Evolutionary conservation across 2,888 invertebrate species (phyloP).

Genomic region (Drepana falcataria): DNA sequence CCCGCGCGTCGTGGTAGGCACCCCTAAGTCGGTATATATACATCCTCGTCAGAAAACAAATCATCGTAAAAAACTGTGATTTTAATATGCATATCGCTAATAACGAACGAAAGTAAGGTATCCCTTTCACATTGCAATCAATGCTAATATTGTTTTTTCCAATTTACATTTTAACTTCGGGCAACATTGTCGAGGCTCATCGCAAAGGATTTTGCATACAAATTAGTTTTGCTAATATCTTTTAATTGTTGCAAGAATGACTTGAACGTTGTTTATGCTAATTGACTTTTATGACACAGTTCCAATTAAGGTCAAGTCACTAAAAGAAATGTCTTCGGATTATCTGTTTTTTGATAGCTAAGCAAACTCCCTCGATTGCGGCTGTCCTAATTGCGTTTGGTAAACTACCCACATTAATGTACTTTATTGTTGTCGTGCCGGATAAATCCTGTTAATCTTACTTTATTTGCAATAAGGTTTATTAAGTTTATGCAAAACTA

Average conservation of each 20-base stretch:
- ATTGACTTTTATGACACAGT: background rate
- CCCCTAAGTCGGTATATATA: no score
- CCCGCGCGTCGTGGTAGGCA: no score
- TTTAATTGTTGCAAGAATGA: slow-evolving; percentile 1
- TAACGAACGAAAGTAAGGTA: no score
- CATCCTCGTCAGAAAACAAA: no score
- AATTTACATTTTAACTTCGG: background rate
- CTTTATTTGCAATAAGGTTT: no score
- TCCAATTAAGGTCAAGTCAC: background rate
- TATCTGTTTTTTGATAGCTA: background rate
- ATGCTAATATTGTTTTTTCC: background rate
- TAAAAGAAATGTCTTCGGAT: background rate
- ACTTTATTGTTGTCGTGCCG: no score
- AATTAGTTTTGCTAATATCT: slow-evolving; percentile 2
- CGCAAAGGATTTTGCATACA: slow-evolving; percentile 2
- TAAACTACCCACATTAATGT: background rate
- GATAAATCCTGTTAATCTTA: no score
- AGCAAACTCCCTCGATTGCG: background rate
- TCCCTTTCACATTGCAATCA: background rate
- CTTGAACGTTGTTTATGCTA: slow-evolving; percentile 1
- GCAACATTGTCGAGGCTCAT: background rate
- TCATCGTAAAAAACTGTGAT: no score
- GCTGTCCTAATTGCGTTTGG: background rate
- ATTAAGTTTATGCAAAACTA: no score
- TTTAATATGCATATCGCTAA: no score